phyloP scores from a whole-genome alignment of 2,113 vertebrate species.

The Thomomys bottae region DNA sequence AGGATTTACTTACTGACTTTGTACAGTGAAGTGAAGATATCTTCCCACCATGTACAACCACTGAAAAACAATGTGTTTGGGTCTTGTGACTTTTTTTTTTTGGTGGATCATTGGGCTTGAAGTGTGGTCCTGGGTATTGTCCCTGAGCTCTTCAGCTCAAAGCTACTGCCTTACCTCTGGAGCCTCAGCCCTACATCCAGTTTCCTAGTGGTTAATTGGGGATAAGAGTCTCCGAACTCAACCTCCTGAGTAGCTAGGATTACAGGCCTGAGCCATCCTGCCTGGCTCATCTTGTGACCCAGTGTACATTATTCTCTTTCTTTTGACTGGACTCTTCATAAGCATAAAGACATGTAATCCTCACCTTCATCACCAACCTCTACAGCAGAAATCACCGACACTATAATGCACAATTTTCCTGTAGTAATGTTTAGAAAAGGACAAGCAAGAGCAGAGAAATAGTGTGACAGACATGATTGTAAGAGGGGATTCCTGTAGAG shows the following conservation, averaged over 20 bases:
- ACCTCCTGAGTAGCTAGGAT: too few species aligned
- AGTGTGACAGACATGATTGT: not conserved
- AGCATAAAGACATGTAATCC: not conserved
- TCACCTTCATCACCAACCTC: not conserved
- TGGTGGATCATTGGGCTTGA: too few species aligned
- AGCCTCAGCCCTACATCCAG: too few species aligned
- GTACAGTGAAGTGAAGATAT: not conserved
- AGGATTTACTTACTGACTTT: not conserved
- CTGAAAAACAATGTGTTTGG: not conserved
- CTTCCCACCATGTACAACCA: not conserved
- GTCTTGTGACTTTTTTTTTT: not conserved
- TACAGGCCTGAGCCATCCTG: too few species aligned
- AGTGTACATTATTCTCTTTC: not conserved
- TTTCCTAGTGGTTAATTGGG: too few species aligned
- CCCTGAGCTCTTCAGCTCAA: too few species aligned
- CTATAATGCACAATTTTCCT: not conserved
- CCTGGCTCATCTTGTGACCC: too few species aligned
- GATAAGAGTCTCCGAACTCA: too few species aligned
- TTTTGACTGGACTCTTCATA: not conserved
- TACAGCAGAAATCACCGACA: not conserved
- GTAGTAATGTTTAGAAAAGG: not conserved
- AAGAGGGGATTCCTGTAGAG: not conserved
- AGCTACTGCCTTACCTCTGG: too few species aligned
- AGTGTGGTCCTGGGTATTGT: too few species aligned
- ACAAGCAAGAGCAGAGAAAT: not conserved